A percentile compares a stretch with the other conserved stretches of the same genome.
These are phyloP conservation scores for Mythimna vitellina DNA, from an alignment of 2,888 invertebrate species.

Conservation along the genomic window DNA sequence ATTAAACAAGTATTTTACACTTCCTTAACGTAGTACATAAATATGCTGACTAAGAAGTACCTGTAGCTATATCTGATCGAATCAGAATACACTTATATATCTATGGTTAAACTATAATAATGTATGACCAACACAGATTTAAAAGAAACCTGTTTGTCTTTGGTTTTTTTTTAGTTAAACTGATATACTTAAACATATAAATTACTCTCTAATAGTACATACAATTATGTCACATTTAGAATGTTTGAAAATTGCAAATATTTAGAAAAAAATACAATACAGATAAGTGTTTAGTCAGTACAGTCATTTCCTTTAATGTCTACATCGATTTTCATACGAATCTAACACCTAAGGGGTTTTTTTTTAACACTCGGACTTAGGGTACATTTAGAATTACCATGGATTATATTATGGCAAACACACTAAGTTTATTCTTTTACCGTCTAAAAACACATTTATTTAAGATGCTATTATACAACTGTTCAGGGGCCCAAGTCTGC, in stretches of 20 bases:
- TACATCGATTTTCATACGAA: not conserved
- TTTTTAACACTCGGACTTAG: slow-evolving; percentile 13
- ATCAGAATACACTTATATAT: not conserved
- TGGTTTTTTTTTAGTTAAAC: not conserved
- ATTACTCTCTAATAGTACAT: not conserved
- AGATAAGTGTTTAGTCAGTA: slow-evolving; percentile 8
- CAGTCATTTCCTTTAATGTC: not conserved
- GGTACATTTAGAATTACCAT: not conserved
- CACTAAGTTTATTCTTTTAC: not conserved
- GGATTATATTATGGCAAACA: not conserved
- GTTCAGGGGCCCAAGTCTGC: no score
- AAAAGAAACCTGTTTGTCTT: slow-evolving; percentile 1
- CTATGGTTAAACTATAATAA: not conserved
- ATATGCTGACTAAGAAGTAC: not conserved
- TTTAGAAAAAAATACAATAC: slow-evolving; percentile 6
- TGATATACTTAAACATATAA: not conserved
- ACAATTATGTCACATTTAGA: slow-evolving; percentile 6
- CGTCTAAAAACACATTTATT: not conserved
- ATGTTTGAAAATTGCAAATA: slow-evolving; percentile 1
- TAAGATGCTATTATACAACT: not conserved
- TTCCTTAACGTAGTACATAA: not conserved
- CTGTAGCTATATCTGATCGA: not conserved
- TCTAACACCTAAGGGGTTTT: slow-evolving; percentile 1
- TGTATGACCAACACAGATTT: not conserved
- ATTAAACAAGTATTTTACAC: not conserved